Percentiles rank a stretch among this genome's conserved stretches.
phyloP scores from a whole-genome alignment of 2,113 vertebrate species.

The Geococcyx californianus region DNA sequence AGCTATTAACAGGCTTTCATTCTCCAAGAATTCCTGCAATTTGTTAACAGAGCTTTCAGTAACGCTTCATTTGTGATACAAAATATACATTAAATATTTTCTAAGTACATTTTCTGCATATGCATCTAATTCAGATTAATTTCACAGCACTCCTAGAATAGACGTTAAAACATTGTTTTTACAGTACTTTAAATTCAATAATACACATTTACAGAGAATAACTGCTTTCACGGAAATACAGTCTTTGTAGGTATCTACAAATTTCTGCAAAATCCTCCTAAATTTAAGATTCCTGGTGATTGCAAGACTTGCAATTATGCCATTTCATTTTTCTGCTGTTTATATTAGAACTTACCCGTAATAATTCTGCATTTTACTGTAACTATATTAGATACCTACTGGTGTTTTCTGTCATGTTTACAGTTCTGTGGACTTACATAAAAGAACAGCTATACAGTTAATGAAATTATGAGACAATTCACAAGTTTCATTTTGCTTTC shows the following conservation, averaged over 20 bases:
- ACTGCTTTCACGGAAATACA: constrained; percentile 46
- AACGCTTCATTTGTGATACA: constrained; percentile 33
- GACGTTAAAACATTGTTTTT: constrained; percentile 44
- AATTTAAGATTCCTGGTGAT: constrained; percentile 33
- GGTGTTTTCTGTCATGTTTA: constrained; percentile 26
- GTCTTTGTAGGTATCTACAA: constrained; percentile 36
- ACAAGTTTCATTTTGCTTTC: constrained; percentile 46
- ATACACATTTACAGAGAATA: constrained; percentile 37
- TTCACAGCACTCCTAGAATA: constrained; percentile 9
- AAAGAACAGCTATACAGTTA: constrained; percentile 21
- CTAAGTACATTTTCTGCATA: constrained; percentile 42
- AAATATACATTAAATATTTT: constrained; percentile 18
- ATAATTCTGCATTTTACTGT: constrained; percentile 44
- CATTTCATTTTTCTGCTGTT: background rate
- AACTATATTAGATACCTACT: constrained; percentile 18
- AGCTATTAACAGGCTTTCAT: constrained; percentile 17
- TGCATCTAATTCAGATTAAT: constrained; percentile 1
- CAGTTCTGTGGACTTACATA: constrained; percentile 24
- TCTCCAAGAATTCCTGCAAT: constrained; percentile 13
- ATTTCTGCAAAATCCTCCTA: constrained; percentile 48
- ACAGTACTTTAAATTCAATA: constrained; percentile 22
- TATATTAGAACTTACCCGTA: constrained; percentile 74
- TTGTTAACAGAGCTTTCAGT: constrained; percentile 18
- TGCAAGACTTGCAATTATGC: constrained; percentile 25
- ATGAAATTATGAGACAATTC: constrained; percentile 26